These are phyloP conservation scores for Rhinoderma darwinii DNA, from an alignment of 2,113 vertebrate species.

Conservation along the genomic window DNA sequence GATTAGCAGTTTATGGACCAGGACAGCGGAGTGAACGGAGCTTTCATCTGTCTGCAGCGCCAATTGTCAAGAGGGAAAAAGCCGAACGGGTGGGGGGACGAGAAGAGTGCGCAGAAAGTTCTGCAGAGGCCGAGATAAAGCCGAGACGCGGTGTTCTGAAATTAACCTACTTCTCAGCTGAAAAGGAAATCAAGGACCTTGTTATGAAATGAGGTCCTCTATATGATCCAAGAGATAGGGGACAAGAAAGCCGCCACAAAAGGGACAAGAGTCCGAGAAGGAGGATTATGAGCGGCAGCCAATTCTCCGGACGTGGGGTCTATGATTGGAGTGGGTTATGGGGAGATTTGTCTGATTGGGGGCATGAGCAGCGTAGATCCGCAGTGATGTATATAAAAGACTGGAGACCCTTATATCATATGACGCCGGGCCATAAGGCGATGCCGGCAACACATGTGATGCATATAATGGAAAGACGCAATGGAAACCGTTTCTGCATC, in stretches of 20 bases:
- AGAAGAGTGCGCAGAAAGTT: conserved; percentile 36
- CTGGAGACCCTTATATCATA: background rate
- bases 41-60: conserved; percentile 59
- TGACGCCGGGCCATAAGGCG: background rate
- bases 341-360: conserved; percentile 26
- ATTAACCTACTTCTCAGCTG: conserved; percentile 59
- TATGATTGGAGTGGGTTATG: conserved; percentile 26
- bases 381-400: background rate
- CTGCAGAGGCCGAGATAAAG: conserved; percentile 57
- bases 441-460: background rate
- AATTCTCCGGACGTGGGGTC: conserved; percentile 34
- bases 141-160: conserved; percentile 49
- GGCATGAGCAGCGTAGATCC: background rate
- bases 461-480: background rate
- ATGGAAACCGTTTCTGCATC: background rate
- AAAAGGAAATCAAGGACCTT: conserved; percentile 59
- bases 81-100: background rate
- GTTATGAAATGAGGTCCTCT: conserved; percentile 58
- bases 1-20: conserved; percentile 58
- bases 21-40: conserved; percentile 42
- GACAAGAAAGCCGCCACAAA: conserved; percentile 51
- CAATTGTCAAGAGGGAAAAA: conserved; percentile 61
- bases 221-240: conserved; percentile 33
- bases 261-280: conserved; percentile 40
- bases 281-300: conserved; percentile 34